Evolutionary conservation across 1,140 invertebrate species (phyloP).

Genomic region (Cylas formicarius): DNA sequence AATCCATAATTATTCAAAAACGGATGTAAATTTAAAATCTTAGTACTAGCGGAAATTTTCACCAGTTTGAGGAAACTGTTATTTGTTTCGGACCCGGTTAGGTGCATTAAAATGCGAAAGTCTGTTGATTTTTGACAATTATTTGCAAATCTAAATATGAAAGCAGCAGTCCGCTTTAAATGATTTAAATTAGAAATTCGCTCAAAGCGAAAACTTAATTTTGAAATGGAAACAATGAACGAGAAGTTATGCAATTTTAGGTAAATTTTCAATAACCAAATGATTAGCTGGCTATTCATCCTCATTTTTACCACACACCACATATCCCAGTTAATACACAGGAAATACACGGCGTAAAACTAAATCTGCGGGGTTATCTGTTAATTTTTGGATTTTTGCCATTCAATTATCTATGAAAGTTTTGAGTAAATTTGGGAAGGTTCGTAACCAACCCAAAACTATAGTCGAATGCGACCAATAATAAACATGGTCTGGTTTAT

Average conservation of each 20-base stretch:
- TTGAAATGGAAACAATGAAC: no score
- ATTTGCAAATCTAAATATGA: neutral
- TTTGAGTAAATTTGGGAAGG: slow-evolving; percentile 3
- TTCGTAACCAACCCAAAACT: neutral
- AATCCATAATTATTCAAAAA: neutral
- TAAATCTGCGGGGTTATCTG: neutral
- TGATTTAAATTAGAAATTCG: slow-evolving; percentile 1
- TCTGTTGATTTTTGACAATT: neutral
- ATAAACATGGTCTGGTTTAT: neutral
- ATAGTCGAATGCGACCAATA: slow-evolving; percentile 2
- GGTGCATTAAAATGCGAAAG: neutral
- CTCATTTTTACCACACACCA: no score
- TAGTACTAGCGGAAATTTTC: neutral
- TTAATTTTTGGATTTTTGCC: slow-evolving; percentile 3
- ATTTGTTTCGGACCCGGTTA: neutral
- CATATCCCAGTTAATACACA: neutral
- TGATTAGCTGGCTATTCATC: no score
- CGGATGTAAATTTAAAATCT: neutral
- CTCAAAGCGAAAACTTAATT: neutral
- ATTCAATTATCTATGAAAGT: slow-evolving; percentile 1
- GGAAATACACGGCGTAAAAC: neutral
- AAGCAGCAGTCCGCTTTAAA: neutral
- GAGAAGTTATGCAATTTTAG: no score
- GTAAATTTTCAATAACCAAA: no score
- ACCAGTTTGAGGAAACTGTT: neutral